phyloP scores from a whole-genome alignment of 64 coral and sea anemone species.

The Porites australiensis region DNA sequence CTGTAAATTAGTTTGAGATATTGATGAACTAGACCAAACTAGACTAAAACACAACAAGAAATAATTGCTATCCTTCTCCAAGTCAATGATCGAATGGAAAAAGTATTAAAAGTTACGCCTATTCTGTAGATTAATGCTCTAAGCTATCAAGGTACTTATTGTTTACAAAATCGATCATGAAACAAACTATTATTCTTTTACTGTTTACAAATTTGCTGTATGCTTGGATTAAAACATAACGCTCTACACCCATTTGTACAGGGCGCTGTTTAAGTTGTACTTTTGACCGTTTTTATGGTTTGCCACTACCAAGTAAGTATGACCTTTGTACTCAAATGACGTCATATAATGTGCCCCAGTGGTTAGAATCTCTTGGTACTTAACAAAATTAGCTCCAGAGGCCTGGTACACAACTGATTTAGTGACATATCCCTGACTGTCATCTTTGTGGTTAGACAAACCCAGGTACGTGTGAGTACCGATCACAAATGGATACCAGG shows the following conservation, averaged over 20 bases:
- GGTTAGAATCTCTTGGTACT: slow-evolving; percentile 62
- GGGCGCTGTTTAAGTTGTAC: slow-evolving; percentile 47
- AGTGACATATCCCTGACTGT: background rate
- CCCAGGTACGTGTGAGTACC: slow-evolving; percentile 53
- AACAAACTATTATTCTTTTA: background rate
- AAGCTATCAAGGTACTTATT: no score
- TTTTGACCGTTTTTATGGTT: slow-evolving; percentile 43
- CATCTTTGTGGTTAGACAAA: background rate
- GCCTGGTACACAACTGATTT: slow-evolving; percentile 66
- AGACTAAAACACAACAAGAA: no score
- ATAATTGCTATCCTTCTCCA: no score
- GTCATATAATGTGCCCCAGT: slow-evolving; percentile 30
- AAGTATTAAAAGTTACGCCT: no score
- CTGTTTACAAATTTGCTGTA: background rate
- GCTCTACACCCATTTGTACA: slow-evolving; percentile 75
- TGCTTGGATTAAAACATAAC: background rate
- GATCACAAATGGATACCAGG: slow-evolving; percentile 54
- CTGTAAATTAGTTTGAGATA: no score
- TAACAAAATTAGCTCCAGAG: slow-evolving; percentile 54
- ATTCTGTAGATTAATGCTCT: no score
- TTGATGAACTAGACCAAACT: no score
- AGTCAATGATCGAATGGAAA: no score
- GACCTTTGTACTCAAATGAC: slow-evolving; percentile 68
- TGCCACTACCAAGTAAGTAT: slow-evolving; percentile 55
- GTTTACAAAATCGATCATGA: no score